These are phyloP conservation scores for Cheirogaleus medius DNA, from an alignment of 2,113 vertebrate species.

Conservation along the genomic window DNA sequence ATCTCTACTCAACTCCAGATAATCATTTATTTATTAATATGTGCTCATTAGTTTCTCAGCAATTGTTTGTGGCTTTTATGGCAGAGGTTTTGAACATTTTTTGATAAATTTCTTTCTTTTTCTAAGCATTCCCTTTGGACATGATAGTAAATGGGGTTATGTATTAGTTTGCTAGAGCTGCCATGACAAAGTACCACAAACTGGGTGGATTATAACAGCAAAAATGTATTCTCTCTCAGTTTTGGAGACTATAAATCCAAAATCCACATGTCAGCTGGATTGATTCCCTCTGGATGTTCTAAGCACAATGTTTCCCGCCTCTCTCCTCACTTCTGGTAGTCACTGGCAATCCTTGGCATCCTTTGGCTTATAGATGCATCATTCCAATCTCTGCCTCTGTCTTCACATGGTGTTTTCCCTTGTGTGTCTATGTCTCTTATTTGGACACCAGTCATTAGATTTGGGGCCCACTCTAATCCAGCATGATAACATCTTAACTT, in stretches of 20 bases:
- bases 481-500: background rate
- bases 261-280: background rate
- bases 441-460: background rate
- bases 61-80: background rate
- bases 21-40: too few relatives aligned
- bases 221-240: background rate
- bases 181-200: background rate
- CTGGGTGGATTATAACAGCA: background rate
- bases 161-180: background rate
- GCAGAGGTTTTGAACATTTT: background rate
- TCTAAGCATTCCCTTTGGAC: background rate
- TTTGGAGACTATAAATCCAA: background rate
- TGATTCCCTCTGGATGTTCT: background rate
- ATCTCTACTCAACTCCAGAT: too few relatives aligned
- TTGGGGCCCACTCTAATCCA: background rate
- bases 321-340: background rate
- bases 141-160: background rate
- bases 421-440: background rate
- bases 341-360: background rate
- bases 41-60: background rate
- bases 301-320: background rate
- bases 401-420: fast-evolving
- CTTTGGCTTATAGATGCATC: fast-evolving
- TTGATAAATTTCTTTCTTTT: background rate
- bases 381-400: background rate